Evolutionary conservation across 2,888 invertebrate genomes (phyloP).

Genomic region (Euplexia lucipara): DNA sequence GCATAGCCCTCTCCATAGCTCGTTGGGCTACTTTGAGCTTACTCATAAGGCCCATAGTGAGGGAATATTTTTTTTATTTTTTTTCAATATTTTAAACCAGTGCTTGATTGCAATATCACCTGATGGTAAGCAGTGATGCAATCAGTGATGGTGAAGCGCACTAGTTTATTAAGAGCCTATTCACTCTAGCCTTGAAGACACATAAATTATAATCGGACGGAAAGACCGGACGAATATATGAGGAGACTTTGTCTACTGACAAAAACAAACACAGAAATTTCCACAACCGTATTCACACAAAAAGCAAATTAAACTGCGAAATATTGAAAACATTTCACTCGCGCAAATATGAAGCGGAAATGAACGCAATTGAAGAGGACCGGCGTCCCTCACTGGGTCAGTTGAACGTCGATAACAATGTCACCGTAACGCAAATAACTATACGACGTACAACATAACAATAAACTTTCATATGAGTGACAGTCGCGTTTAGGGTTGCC

Average conservation of each 20-base stretch:
- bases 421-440: constrained; percentile 21
- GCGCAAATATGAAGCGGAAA: constrained; percentile 34
- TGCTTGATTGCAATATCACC: too few species aligned
- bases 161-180: too few species aligned
- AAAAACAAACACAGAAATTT: constrained; percentile 1
- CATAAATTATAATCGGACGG: too few species aligned
- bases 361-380: constrained; percentile 41
- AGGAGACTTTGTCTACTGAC: too few species aligned
- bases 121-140: too few species aligned
- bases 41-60: too few species aligned
- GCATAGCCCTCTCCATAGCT: too few species aligned
- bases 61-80: too few species aligned
- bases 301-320: constrained; percentile 7
- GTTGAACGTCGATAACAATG: constrained; percentile 52
- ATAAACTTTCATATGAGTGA: not conserved
- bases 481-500: not conserved
- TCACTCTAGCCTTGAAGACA: too few species aligned
- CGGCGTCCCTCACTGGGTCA: constrained; percentile 40
- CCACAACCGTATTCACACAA: not conserved
- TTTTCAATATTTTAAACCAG: too few species aligned
- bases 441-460: constrained; percentile 1
- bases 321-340: constrained; percentile 27
- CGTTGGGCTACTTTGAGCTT: too few species aligned
- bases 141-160: too few species aligned
- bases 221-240: not conserved